Base-by-base conservation (phyloP, 2,888 invertebrate genomes). In the Aleiodes testaceus region DNA sequence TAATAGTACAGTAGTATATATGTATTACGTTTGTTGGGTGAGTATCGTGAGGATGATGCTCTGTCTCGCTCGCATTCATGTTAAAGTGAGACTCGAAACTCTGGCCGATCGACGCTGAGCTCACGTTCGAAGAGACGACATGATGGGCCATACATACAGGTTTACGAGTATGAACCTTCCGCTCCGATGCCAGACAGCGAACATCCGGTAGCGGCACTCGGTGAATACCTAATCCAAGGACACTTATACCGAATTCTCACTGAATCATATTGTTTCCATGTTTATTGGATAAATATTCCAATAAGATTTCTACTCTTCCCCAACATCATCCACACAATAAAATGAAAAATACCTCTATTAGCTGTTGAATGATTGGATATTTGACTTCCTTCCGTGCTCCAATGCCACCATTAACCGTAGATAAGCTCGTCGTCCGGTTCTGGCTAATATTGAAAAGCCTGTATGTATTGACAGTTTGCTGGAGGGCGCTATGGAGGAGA, bases 381-480 rank as follows among this genome's bases (percentile, higher is more conserved):
- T 61, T 26, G 20, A 50, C 36, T 52, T 72, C 50, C 63, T 69
- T 55, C 36, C 64, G 66, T 73, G 72, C 76, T 71, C 72, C 70
- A 72, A 72, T 71, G 78, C 80, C 77, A 76, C 78, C 77, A 81
- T 84, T 81, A 81, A 80, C 74, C 78, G 81, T 80, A 83, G 83
- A 85, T 84, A 83, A 82, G 82, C 82, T 80, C 70, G 74, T 78
- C 53, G 66, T 7, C 44, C 44, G 76, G 77, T 74, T 79, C 78
- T 75, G 79, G 81, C 82, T 84, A 83, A 85, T 85, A 85, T 85
- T 82, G 84, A 83, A 85, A 84, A 80, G 79, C 77, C 78, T 79
- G 18, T 44, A 45, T 63, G 78, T 82, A 83, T 82, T 82, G 80
- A 80, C 79, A 81, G 83, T 81, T 83, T 82, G 83, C 80, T 82